These are phyloP conservation scores for Odobenus rosmarus DNA, from an alignment of 2,113 vertebrate genomes.

Conservation along the genomic window DNA sequence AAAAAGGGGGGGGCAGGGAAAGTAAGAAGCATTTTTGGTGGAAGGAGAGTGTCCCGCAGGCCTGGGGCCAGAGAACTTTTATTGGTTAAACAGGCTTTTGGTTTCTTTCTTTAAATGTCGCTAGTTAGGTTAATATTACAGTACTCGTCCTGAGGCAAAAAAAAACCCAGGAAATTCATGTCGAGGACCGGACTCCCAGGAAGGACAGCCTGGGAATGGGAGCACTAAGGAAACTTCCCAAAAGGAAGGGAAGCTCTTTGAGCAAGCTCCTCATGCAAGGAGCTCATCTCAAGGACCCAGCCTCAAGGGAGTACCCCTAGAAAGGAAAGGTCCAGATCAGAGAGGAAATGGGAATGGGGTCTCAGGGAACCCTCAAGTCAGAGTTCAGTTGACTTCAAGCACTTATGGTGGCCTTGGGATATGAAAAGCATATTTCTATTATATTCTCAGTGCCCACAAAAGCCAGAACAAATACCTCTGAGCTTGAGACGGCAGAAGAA, in stretches of 20 bases:
- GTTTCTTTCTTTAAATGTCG: slow-evolving; percentile 50
- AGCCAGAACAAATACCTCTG: neutral
- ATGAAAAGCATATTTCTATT: neutral
- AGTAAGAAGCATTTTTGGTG: neutral
- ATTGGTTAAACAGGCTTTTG: neutral
- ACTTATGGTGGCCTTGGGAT: neutral
- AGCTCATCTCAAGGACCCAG: neutral
- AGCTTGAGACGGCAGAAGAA: neutral
- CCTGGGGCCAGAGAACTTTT: neutral
- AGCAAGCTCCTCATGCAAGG: neutral
- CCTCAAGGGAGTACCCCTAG: neutral
- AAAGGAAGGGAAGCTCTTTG: neutral
- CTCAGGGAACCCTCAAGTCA: neutral
- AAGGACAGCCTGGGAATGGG: neutral
- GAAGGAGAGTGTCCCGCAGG: neutral
- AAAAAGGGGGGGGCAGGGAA: accelerated
- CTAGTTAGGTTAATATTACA: neutral
- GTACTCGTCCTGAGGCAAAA: neutral
- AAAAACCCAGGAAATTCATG: neutral
- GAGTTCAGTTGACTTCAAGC: neutral
- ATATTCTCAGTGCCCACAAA: neutral
- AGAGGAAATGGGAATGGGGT: neutral
- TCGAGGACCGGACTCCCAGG: neutral
- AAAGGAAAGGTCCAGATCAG: neutral
- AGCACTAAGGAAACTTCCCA: neutral